phyloP scores from a whole-genome alignment of 2,797 vertebrate genomes.

The Argentina silus region DNA sequence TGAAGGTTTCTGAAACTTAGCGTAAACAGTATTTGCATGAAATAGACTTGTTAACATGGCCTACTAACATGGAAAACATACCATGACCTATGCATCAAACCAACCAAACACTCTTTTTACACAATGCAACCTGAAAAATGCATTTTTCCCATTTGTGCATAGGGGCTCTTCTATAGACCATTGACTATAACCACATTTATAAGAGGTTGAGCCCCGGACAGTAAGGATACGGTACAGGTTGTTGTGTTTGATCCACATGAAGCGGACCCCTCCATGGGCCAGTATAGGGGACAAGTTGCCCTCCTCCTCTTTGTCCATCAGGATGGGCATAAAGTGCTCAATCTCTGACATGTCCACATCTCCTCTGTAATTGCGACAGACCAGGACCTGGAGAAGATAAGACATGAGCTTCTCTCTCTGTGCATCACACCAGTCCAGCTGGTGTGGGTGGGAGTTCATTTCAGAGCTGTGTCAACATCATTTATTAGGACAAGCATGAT shows the following conservation, averaged over 20 bases:
- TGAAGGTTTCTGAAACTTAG: too few species aligned
- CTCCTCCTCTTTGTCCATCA: constrained; percentile 93
- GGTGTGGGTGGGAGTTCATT: not conserved
- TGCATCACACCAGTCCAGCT: not conserved
- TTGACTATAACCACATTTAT: not conserved
- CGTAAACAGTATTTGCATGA: too few species aligned
- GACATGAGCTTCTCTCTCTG: not conserved
- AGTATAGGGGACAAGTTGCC: constrained; percentile 87
- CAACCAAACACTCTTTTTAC: too few species aligned
- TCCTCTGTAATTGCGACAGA: constrained; percentile 88
- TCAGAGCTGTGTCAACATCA: not conserved
- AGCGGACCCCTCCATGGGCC: constrained; percentile 87
- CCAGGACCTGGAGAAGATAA: constrained; percentile 78
- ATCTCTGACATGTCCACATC: constrained; percentile 93
- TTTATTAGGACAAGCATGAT: too few species aligned
- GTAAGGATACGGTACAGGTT: constrained; percentile 88
- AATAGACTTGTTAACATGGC: too few species aligned
- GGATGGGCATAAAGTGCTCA: constrained; percentile 90
- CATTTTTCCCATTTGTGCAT: not conserved
- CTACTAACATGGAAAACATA: too few species aligned
- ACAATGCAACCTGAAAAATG: too few species aligned
- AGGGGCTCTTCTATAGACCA: not conserved
- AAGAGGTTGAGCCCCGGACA: not conserved
- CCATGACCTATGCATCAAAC: too few species aligned
- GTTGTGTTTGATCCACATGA: constrained; percentile 95